phyloP scores from a whole-genome alignment of 2,113 vertebrate species.

The Chloebia gouldiae region DNA sequence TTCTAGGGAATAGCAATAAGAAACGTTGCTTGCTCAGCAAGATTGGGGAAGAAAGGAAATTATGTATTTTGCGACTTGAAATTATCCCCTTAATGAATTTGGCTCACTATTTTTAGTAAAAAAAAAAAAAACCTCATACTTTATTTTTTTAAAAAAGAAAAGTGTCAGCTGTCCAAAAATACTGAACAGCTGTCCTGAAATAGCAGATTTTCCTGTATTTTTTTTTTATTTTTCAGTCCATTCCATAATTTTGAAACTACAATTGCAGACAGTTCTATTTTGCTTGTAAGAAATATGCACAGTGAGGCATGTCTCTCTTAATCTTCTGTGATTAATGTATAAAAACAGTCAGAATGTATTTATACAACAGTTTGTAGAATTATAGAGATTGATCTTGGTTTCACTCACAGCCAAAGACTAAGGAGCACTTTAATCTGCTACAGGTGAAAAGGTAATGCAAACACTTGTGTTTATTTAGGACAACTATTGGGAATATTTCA shows the following conservation, averaged over 20 bases:
- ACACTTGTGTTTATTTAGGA: conserved; percentile 49
- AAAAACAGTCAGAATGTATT: conserved; percentile 52
- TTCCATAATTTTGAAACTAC: conserved; percentile 32
- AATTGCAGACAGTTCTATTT: conserved; percentile 46
- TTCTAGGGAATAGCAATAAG: background rate
- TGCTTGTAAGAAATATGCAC: conserved; percentile 42
- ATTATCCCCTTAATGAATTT: conserved; percentile 32
- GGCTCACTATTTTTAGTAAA: background rate
- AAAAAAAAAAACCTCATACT: background rate
- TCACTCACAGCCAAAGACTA: conserved; percentile 29
- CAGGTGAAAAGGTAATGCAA: conserved; percentile 69
- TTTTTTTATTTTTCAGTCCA: conserved; percentile 44
- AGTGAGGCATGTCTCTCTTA: conserved; percentile 24
- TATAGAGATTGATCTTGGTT: conserved; percentile 47
- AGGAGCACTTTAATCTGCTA: conserved; percentile 49
- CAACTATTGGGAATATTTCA: conserved; percentile 59
- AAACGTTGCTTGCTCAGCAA: conserved; percentile 32
- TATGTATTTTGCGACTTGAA: conserved; percentile 45
- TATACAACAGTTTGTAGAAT: conserved; percentile 15
- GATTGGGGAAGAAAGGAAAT: conserved; percentile 34
- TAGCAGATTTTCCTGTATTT: conserved; percentile 7
- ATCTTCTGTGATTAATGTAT: conserved; percentile 56
- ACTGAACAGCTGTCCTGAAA: conserved; percentile 51
- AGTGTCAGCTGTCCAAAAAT: conserved; percentile 29
- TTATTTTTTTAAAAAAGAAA: background rate